phyloP scores from a whole-genome alignment of 2,113 vertebrate species.

The Notothenia rossii region DNA sequence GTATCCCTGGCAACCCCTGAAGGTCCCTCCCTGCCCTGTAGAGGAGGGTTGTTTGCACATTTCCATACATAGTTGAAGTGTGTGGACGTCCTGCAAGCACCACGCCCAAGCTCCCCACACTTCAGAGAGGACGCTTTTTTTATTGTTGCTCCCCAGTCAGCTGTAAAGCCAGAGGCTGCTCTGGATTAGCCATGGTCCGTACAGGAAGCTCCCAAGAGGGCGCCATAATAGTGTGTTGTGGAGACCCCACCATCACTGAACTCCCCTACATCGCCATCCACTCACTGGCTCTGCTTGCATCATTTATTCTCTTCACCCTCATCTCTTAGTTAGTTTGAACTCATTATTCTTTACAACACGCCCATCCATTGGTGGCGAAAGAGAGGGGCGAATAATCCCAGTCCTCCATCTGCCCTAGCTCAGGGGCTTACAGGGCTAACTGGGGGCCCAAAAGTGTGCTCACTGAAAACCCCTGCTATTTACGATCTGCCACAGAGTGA shows the following conservation, averaged over 20 bases:
- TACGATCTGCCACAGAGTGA: constrained; percentile 58
- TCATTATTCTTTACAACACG: constrained; percentile 64
- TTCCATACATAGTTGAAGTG: constrained; percentile 60
- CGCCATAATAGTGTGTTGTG: constrained; percentile 47
- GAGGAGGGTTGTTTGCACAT: constrained; percentile 53
- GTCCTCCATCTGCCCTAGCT: constrained; percentile 63
- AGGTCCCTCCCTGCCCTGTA: constrained; percentile 26
- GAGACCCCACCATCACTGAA: constrained; percentile 50
- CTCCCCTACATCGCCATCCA: constrained; percentile 32
- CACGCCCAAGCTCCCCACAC: constrained; percentile 54
- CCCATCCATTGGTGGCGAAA: constrained; percentile 53
- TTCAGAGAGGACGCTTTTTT: constrained; percentile 61
- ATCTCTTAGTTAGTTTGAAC: constrained; percentile 56
- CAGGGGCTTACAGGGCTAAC: constrained; percentile 59
- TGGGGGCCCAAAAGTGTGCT: constrained; percentile 61
- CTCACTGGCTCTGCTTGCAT: constrained; percentile 52
- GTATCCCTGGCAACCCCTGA: constrained; percentile 32
- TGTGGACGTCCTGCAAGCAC: constrained; percentile 65
- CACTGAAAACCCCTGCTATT: constrained; percentile 62
- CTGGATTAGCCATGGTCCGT: constrained; percentile 76
- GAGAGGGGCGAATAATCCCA: constrained; percentile 55
- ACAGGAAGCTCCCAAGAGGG: constrained; percentile 70
- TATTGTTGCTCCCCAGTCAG: constrained; percentile 70
- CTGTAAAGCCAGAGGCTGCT: constrained; percentile 76
- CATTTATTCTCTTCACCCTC: constrained; percentile 53